Percentiles rank a stretch among this genome's conserved stretches.
Conservation (phyloP, 2,113 vertebrate genomes). For the Narcine bancroftii region DNA sequence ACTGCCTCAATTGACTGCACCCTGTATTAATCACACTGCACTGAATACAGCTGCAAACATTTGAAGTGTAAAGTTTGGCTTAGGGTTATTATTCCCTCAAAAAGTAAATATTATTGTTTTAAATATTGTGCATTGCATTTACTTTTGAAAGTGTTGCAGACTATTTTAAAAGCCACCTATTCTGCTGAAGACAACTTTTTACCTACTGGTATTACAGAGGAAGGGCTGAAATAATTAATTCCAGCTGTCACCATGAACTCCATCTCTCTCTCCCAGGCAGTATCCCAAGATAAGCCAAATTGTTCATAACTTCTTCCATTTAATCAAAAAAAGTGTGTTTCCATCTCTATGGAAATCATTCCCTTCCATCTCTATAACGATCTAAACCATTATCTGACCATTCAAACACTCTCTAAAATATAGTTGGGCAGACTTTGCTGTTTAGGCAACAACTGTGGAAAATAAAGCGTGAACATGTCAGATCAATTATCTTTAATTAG, state of each 20-base stretch:
- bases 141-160: neutral
- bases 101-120: constrained; percentile 43
- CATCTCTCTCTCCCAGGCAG: neutral
- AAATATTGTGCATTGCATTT: constrained; percentile 35
- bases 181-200: neutral
- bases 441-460: no score
- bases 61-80: neutral
- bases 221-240: neutral
- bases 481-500: no score
- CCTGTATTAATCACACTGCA: neutral
- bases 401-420: no score
- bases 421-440: no score
- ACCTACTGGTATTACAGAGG: neutral
- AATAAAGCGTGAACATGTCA: no score
- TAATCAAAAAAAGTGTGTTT: neutral
- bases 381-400: neutral
- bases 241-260: neutral
- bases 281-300: neutral
- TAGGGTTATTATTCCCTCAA: no score
- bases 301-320: neutral
- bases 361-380: neutral
- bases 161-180: neutral
- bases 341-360: neutral
- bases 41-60: neutral
- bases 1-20: neutral